phyloP scores from a whole-genome alignment of 2,113 vertebrate genomes.

The Pelecanus crispus region DNA sequence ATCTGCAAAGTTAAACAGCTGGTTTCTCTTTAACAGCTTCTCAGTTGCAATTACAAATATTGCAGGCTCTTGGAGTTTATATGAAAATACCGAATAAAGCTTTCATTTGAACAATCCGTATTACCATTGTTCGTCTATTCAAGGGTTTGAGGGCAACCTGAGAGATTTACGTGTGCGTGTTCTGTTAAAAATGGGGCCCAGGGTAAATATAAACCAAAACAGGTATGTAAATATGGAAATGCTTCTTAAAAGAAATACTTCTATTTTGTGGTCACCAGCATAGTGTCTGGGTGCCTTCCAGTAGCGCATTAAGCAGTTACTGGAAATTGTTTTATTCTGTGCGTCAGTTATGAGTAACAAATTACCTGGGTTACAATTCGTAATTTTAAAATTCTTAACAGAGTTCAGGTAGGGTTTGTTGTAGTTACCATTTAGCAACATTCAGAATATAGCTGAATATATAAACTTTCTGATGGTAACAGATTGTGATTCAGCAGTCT shows the following conservation, averaged over 20 bases:
- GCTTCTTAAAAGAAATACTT: not conserved
- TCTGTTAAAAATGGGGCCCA: not conserved
- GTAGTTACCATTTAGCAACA: constrained; percentile 64
- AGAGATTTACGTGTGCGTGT: not conserved
- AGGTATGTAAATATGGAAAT: not conserved
- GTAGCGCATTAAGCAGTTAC: not conserved
- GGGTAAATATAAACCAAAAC: not conserved
- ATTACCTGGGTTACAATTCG: not conserved
- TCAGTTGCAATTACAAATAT: not conserved
- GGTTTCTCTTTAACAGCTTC: not conserved
- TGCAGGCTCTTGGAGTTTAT: not conserved
- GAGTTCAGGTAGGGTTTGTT: constrained; percentile 44
- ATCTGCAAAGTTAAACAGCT: not conserved
- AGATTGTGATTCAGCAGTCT: not conserved
- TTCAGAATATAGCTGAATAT: not conserved
- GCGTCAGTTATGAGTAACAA: not conserved
- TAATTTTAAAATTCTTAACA: constrained; percentile 67
- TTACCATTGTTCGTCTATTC: not conserved
- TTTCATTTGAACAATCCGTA: not conserved
- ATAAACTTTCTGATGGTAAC: not conserved
- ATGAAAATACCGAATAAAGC: constrained; percentile 22
- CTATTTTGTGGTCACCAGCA: not conserved
- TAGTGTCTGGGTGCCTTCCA: not conserved
- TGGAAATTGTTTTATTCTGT: not conserved
- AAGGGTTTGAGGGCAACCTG: not conserved